Evolutionary conservation across 23 tunicate genomes (phyloP), one percentile per base, ranked within the genome.

Genomic region (Ciona savignyi): DNA sequence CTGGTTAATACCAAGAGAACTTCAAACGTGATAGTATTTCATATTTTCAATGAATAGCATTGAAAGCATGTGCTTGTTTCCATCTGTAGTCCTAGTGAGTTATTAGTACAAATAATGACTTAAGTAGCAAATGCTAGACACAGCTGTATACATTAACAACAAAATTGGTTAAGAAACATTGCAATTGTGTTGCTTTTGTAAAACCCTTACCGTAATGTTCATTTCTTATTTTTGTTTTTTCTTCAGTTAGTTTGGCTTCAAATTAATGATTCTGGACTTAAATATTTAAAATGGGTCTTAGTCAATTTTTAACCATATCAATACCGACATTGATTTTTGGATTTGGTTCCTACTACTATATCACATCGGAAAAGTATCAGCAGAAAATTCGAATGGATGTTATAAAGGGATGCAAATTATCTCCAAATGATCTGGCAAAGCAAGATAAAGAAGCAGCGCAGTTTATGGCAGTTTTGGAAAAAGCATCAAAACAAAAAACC

Each of bases 1-100:
- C 9, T 69, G 73, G 73, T 35, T 35, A 27, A 20, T 69, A 31
- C 73, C 73, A 69, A 69, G 23, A 23, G 73, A 33, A 15, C 33
- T 69, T 31, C 56, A 15, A 9, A 6, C 9, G 15, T 42, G n/a
- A 6, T 42, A 42, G 15, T 42, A 6, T 42, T 6, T 42, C 56
- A 42, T 42, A 15, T 42, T 42, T 42, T 42, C 11, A 15, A 6
- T 42, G 9, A 42, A n/a, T n/a, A n/a, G n/a, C n/a, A n/a, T n/a
- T n/a, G n/a, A n/a, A n/a, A n/a, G n/a, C n/a, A n/a, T n/a, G n/a
- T n/a, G n/a, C n/a, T n/a, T n/a, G n/a, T n/a, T n/a, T n/a, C n/a
- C n/a, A n/a, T n/a, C n/a, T n/a, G n/a, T n/a, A n/a, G n/a, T n/a
- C n/a, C n/a, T n/a, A n/a, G n/a, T n/a, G n/a, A n/a, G n/a, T n/a